Conservation (phyloP, 2,888 invertebrate genomes). For the Noctuana brunneofusca region DNA sequence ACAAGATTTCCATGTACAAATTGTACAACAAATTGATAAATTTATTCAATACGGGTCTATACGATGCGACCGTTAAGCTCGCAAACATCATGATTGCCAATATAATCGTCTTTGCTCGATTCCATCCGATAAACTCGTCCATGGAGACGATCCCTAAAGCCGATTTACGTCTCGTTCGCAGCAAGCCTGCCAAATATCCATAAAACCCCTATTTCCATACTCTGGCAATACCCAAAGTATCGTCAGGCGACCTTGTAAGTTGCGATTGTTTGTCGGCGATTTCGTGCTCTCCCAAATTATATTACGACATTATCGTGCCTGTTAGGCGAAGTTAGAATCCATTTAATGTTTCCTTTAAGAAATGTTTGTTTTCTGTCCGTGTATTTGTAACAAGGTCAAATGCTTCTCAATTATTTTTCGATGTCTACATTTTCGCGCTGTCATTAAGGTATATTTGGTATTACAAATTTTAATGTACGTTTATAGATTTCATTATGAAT, state of each 20-base stretch:
- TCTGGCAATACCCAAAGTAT: conserved; percentile 30
- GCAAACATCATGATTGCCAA: conserved; percentile 24
- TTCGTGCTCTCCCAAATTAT: conserved; percentile 25
- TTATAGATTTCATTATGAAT: too few species aligned
- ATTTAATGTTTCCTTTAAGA: conserved; percentile 8
- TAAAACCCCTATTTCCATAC: conserved; percentile 39
- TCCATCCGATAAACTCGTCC: conserved; percentile 25
- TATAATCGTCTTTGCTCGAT: conserved; percentile 26
- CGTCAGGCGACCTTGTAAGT: conserved; percentile 34
- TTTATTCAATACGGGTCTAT: not conserved
- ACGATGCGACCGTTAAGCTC: not conserved
- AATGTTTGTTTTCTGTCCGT: not conserved
- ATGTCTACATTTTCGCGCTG: too few species aligned
- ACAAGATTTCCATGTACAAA: not conserved
- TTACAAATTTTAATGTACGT: too few species aligned
- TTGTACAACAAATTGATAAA: conserved; percentile 1
- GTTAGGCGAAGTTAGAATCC: not conserved
- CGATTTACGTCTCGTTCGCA: conserved; percentile 29
- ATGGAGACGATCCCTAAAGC: conserved; percentile 31
- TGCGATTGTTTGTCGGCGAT: conserved; percentile 31
- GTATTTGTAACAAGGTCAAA: conserved; percentile 7
- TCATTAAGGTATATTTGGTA: too few species aligned
- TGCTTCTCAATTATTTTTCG: not conserved
- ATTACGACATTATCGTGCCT: conserved; percentile 15
- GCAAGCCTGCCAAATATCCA: conserved; percentile 35